phyloP scores from a whole-genome alignment of 2,797 vertebrate species.

The Malurus splendens region DNA sequence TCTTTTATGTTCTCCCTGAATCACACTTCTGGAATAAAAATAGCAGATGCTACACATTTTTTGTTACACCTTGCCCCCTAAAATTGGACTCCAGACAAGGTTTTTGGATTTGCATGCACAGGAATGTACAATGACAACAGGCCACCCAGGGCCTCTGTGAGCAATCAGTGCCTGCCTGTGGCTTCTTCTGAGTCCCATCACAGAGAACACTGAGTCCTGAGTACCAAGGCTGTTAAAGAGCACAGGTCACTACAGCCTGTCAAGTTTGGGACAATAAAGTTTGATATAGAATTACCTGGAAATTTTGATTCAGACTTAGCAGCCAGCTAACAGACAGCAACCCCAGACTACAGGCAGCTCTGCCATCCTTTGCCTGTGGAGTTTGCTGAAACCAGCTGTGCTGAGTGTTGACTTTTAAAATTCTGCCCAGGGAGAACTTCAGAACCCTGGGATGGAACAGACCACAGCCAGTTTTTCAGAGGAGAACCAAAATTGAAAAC shows the following conservation, averaged over 20 bases:
- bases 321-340: not conserved
- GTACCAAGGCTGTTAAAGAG: not conserved
- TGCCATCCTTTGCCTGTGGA: not conserved
- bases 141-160: not conserved
- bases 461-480: not conserved
- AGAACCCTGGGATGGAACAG: not conserved
- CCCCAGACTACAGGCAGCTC: not conserved
- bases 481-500: not conserved
- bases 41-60: not conserved
- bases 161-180: not conserved
- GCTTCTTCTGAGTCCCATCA: fast-evolving
- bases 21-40: not conserved
- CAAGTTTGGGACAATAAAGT: not conserved
- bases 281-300: not conserved
- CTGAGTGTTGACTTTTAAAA: not conserved
- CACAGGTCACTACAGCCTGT: not conserved
- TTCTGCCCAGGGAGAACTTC: not conserved
- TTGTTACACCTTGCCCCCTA: not conserved
- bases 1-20: not conserved
- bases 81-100: not conserved
- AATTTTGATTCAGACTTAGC: not conserved
- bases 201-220: not conserved
- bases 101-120: not conserved
- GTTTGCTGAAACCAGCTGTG: not conserved
- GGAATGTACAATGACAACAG: not conserved